These are phyloP conservation scores for Sylvia atricapilla DNA, from an alignment of 2,113 vertebrate species.

Conservation along the genomic window DNA sequence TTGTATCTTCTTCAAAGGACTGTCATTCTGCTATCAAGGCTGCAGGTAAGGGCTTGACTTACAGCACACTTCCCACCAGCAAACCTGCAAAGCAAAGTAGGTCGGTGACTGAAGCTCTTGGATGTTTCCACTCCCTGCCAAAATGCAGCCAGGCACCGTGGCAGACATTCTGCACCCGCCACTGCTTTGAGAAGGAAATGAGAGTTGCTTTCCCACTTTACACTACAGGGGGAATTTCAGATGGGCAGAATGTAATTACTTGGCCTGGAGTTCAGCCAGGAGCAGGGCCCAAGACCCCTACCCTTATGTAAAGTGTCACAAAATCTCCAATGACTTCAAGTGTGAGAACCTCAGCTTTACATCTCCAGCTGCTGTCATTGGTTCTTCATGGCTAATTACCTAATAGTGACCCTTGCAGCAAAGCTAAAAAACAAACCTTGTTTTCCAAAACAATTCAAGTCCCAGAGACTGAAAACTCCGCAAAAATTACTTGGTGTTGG, in stretches of 20 bases:
- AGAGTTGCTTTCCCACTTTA: slow-evolving; percentile 1
- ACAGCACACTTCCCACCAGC: not conserved
- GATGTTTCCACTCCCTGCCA: not conserved
- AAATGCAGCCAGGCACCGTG: not conserved
- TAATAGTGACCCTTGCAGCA: slow-evolving; percentile 44
- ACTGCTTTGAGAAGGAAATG: not conserved
- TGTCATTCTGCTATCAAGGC: not conserved
- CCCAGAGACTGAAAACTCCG: not conserved
- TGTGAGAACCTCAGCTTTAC: slow-evolving; percentile 14
- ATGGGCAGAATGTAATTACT: slow-evolving; percentile 64
- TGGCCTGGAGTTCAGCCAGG: slow-evolving; percentile 43
- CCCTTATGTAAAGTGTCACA: slow-evolving; percentile 48
- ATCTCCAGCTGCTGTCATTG: not conserved
- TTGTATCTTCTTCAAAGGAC: not conserved
- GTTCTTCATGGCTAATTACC: slow-evolving; percentile 49
- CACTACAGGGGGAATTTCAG: slow-evolving; percentile 42
- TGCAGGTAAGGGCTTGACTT: not conserved
- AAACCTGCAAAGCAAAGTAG: slow-evolving; percentile 4
- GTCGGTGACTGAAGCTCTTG: not conserved
- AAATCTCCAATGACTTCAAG: slow-evolving; percentile 19
- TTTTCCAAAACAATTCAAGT: not conserved
- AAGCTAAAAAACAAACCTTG: slow-evolving; percentile 3
- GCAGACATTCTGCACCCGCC: not conserved
- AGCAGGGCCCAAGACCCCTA: slow-evolving; percentile 21
- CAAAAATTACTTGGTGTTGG: not conserved